Conservation (phyloP, 2,113 vertebrate genomes). For the Asarcornis scutulata region DNA sequence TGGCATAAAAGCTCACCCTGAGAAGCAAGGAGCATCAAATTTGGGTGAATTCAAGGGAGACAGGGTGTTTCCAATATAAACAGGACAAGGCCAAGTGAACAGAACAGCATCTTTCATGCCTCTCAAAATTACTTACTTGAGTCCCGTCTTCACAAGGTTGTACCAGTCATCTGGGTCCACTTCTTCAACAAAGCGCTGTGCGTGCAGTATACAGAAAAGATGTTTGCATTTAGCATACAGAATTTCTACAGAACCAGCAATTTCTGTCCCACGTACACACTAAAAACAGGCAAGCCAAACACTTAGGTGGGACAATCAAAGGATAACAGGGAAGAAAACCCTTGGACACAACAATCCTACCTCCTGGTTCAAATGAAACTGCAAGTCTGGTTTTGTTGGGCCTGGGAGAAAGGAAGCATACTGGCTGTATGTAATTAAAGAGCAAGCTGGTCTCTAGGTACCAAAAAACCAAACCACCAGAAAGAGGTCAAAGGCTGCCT, state of each 20-base stretch:
- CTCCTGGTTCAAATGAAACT: not conserved
- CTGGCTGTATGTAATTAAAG: not conserved
- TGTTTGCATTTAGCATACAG: not conserved
- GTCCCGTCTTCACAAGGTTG: constrained; percentile 86
- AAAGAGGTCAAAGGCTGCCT: not conserved
- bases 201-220: not conserved
- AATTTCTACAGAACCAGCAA: not conserved
- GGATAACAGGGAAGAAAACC: not conserved
- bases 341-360: not conserved
- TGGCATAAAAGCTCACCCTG: not conserved
- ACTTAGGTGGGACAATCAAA: not conserved
- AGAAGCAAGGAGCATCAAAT: not conserved
- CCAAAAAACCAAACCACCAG: not conserved
- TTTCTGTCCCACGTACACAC: not conserved
- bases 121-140: constrained; percentile 78
- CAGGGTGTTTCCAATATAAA: not conserved
- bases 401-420: not conserved
- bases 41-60: not conserved
- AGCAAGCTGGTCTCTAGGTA: not conserved
- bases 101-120: not conserved
- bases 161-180: constrained; percentile 86
- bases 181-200: constrained; percentile 75
- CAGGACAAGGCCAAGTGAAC: not conserved
- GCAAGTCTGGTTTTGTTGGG: not conserved
- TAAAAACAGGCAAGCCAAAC: not conserved